Conservation (phyloP, 2,888 invertebrate species). For the Andrena hattorfiana region DNA sequence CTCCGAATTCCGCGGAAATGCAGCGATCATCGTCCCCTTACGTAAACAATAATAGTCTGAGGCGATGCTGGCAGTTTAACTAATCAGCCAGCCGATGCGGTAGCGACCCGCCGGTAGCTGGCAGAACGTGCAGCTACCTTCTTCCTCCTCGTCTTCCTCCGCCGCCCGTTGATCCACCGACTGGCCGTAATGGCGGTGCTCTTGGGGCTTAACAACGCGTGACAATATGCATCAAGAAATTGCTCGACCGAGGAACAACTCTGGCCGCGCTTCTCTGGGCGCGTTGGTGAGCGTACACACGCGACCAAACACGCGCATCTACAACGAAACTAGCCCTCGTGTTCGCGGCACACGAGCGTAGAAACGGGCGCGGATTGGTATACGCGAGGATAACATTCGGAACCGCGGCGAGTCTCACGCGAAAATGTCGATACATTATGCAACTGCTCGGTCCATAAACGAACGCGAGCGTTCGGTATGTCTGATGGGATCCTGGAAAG, state of each 20-base stretch:
- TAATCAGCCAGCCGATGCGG: conserved; percentile 27
- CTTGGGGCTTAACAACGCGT: conserved; percentile 83
- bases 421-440: conserved; percentile 82
- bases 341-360: neutral
- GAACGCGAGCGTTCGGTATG: conserved; percentile 77
- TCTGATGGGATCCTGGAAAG: conserved; percentile 66
- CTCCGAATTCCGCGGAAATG: conserved; percentile 22
- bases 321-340: conserved; percentile 19
- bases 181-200: conserved; percentile 79
- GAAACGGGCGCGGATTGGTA: conserved; percentile 9
- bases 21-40: conserved; percentile 23
- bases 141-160: conserved; percentile 52
- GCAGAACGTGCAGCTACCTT: conserved; percentile 52
- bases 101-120: conserved; percentile 45
- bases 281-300: conserved; percentile 22
- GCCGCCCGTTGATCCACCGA: conserved; percentile 63
- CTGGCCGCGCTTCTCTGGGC: conserved; percentile 45
- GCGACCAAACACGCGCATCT: conserved; percentile 8
- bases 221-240: conserved; percentile 82
- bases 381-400: conserved; percentile 29
- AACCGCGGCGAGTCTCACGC: conserved; percentile 67
- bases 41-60: conserved; percentile 58
- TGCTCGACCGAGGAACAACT: conserved; percentile 76
- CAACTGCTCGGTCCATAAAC: conserved; percentile 83
- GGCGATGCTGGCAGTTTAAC: conserved; percentile 39